Conservation (phyloP, 2,888 invertebrate species). For the Clepsis dumicolana region DNA sequence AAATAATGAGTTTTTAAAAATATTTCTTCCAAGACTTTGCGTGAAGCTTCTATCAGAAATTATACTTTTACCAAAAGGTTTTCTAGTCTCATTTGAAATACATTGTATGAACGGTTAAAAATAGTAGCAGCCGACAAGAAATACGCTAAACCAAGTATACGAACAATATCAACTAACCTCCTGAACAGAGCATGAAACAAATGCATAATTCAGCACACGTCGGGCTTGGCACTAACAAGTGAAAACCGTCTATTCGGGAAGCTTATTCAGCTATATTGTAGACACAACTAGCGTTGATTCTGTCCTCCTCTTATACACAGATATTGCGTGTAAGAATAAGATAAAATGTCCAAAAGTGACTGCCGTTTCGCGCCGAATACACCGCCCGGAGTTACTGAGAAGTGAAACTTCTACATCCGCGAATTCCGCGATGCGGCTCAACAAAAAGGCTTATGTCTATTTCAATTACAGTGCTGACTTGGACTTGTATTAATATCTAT, state of each 20-base stretch:
- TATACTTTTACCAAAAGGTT: no score
- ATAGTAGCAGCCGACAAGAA: background rate
- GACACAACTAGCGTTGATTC: background rate
- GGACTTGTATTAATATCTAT: background rate
- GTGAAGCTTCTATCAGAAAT: no score
- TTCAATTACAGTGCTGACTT: background rate
- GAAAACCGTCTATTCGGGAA: background rate
- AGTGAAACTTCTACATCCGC: background rate
- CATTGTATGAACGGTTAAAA: background rate
- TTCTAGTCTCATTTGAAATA: no score
- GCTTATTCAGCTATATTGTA: background rate
- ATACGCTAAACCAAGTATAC: background rate
- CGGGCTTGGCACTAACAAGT: slow-evolving; percentile 5
- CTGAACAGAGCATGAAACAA: background rate
- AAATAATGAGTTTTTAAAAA: no score
- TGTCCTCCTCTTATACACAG: background rate
- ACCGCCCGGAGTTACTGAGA: background rate
- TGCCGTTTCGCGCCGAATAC: background rate
- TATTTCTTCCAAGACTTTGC: no score
- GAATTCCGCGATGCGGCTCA: background rate
- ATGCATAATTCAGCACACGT: slow-evolving; percentile 14
- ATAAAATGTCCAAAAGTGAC: background rate
- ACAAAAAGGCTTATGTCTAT: background rate
- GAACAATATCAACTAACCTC: background rate
- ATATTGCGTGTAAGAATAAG: background rate